Conservation (phyloP, 2,797 vertebrate genomes). For the Ataeniobius toweri region DNA sequence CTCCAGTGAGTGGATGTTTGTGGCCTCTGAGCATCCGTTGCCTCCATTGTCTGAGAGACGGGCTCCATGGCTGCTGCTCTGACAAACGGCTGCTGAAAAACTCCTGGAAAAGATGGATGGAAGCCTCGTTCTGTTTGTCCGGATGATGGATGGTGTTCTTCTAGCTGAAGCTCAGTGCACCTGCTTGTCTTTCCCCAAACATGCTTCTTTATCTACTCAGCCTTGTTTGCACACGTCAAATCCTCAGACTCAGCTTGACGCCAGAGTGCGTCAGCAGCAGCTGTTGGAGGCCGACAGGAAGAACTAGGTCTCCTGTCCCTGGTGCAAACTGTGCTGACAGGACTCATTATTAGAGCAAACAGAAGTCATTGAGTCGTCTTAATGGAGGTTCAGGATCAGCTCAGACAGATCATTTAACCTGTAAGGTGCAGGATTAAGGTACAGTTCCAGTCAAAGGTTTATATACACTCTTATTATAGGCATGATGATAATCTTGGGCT, state of each 20-base stretch:
- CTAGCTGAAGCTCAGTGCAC: conserved; percentile 23
- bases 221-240: conserved; percentile 54
- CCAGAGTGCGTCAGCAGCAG: conserved; percentile 55
- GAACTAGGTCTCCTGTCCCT: conserved; percentile 29
- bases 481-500: neutral
- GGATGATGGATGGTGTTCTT: neutral
- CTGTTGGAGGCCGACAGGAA: conserved; percentile 29
- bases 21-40: conserved; percentile 1
- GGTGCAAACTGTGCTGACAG: conserved; percentile 27
- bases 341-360: conserved; percentile 26
- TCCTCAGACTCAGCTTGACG: conserved; percentile 53
- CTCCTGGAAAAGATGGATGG: conserved; percentile 7
- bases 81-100: neutral
- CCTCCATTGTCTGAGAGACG: conserved; percentile 25
- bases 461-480: neutral
- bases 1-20: conserved; percentile 36
- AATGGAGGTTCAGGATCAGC: conserved; percentile 34
- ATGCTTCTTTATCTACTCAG: conserved; percentile 44
- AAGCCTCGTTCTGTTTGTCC: conserved; percentile 3
- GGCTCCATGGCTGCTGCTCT: conserved; percentile 51
- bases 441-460: neutral
- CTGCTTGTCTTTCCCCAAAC: conserved; percentile 1
- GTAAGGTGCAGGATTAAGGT: conserved; percentile 6
- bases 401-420: conserved; percentile 1
- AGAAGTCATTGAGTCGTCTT: conserved; percentile 14